Evolutionary conservation across 2,797 vertebrate genomes (phyloP).

Genomic region (Antrozous pallidus): DNA sequence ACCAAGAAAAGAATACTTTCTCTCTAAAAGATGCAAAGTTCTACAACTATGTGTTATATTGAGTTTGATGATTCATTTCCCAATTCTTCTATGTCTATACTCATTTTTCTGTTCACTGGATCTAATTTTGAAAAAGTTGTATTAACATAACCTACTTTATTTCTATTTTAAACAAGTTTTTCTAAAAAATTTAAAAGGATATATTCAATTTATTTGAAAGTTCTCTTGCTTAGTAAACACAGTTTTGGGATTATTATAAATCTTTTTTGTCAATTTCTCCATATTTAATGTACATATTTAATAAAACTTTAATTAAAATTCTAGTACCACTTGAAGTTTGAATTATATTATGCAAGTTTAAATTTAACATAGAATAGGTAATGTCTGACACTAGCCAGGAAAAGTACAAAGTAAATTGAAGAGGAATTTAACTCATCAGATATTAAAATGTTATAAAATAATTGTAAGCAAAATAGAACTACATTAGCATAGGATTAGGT

Average conservation of each 20-base stretch:
- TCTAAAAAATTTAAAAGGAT: not conserved
- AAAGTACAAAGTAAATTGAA: not conserved
- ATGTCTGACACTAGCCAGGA: not conserved
- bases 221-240: not conserved
- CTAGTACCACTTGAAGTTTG: not conserved
- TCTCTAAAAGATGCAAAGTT: not conserved
- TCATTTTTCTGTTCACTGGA: not conserved
- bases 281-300: slow-evolving; percentile 1
- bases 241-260: not conserved
- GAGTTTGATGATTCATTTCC: not conserved
- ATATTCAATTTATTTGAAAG: not conserved
- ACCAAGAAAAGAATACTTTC: slow-evolving; percentile 32
- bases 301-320: slow-evolving; percentile 15
- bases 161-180: not conserved
- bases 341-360: not conserved
- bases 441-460: slow-evolving; percentile 15
- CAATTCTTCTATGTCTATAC: not conserved
- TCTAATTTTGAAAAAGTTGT: not conserved
- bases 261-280: not conserved
- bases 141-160: not conserved
- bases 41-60: not conserved
- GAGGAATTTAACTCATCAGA: not conserved
- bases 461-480: not conserved
- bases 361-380: slow-evolving; percentile 8
- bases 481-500: not conserved